Conservation (phyloP, 2,888 invertebrate species). For the Glaucopsyche alexis region DNA sequence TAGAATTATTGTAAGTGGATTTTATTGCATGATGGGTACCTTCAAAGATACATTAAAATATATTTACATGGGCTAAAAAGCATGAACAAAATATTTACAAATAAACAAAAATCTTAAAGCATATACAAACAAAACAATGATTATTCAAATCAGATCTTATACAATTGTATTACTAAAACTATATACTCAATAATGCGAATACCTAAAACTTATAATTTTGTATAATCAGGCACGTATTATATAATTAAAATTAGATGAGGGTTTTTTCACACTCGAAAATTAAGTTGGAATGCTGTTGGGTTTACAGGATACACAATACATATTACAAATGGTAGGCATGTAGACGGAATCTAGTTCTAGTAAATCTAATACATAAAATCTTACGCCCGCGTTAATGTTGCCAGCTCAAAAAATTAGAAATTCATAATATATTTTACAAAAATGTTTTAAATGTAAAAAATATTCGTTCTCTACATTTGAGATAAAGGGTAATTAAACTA, state of each 20-base stretch:
- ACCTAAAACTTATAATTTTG: constrained; percentile 32
- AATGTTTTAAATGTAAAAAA: constrained; percentile 61
- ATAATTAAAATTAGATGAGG: constrained; percentile 39
- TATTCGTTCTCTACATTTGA: constrained; percentile 34
- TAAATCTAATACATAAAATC: constrained; percentile 30
- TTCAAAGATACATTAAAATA: constrained; percentile 10
- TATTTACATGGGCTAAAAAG: constrained; percentile 54
- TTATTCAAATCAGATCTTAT: constrained; percentile 40
- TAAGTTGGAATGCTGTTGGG: constrained; percentile 18
- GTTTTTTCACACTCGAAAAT: constrained; percentile 25
- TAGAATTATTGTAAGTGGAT: constrained; percentile 11
- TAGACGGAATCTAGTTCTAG: constrained; percentile 24
- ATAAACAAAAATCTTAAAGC: constrained; percentile 33
- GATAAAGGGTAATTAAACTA: background rate
- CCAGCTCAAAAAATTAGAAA: constrained; percentile 38
- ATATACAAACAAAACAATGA: constrained; percentile 33
- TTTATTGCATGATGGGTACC: constrained; percentile 33
- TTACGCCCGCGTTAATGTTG: constrained; percentile 33
- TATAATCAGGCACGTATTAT: constrained; percentile 30
- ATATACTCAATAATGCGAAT: constrained; percentile 33
- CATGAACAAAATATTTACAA: constrained; percentile 47
- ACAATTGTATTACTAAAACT: constrained; percentile 33
- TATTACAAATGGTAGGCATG: background rate
- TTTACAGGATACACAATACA: background rate
- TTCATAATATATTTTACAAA: constrained; percentile 53